Base-by-base conservation (phyloP, 37 sponge, comb jelly and placozoan species). In the Axinella damicornis region DNA sequence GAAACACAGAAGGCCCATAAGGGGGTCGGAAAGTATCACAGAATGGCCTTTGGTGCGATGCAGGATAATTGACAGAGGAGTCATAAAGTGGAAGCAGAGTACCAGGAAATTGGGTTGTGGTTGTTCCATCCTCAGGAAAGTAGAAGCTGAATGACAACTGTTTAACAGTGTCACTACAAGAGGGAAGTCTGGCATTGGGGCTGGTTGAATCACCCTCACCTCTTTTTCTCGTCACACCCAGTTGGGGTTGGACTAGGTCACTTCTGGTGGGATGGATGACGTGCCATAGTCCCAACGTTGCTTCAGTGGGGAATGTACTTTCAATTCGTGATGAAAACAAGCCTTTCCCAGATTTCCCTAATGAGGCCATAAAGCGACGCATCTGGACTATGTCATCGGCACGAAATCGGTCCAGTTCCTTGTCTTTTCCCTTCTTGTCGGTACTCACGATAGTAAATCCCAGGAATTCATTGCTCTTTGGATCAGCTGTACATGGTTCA, bases 1-100 rank as follows among this genome's bases (percentile, higher is more conserved):
- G 65, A 33, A 86, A 81, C 6, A 65, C 54, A 5, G 87, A 83
- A 36, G 83, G 92, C 12, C 92, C 92, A 59, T 82, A 73, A 0
- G 92, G 92, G 11, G 92, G 92, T n/a, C 59, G 78, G 72, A 87
- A 91, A 34, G 87, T 91, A 65, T 91, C 92, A 40, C 86, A 77
- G 27, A 24, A 73, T 28, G 83, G 80, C 40, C 92, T 35, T 27
- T 86, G 76, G 22, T 62, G 41, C 12, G 71, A 39, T 28, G 70
- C 77, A 0, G 87, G 68, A 21, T 77, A 59, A 28, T 79, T 2
- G 30, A 71, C 72, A 1, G 24, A 22, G 9, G 85, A 77, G 57
- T 75, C 61, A 34, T 80, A 90, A 0, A 69, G 12, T 9, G 81
- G 84, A 15, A 89, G 33, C 4, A 52, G 28, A 0, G 54, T 27